Evolutionary conservation across 1,140 invertebrate species (phyloP), one percentile per base, ranked within the genome.

Genomic region (Pinna nobilis): DNA sequence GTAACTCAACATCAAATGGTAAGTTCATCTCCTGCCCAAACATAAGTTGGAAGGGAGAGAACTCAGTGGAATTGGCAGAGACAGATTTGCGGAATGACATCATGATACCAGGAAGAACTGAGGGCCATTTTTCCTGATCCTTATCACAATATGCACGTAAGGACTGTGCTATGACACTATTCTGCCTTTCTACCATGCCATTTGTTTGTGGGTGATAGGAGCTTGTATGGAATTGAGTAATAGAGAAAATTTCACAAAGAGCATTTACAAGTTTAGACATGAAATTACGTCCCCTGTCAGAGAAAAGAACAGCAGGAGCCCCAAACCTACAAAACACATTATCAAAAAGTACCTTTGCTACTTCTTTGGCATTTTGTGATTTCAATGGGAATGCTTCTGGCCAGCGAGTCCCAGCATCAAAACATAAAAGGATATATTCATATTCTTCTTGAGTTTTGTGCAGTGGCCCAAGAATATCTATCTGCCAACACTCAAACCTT

Each of bases 391-490:
- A 50, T 1, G 76, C 76, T 66, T 80, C 78, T 35, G 69, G 30
- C 71, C 76, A 80, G 4, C 73, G 25, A 5, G 68, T 67, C 37
- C 61, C 75, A 9, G 59, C 35, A 49, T 80, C 79, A 30, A 78
- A 57, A 20, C 57, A 37, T 18, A 75, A 32, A 4, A 80, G 53
- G n/a, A 80, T 60, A 41, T 74, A 74, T 44, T 70, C 32, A 57
- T 71, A 74, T 44, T 65, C 75, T 37, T 72, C 69, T 28, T 37
- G 9, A 50, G 37, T 68, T 57, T 57, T 64, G 32, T 68, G 39
- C 11, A 80, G 32, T 18, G 76, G 78, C 30, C 78, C 78, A 20
- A 78, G 25, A 53, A 80, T 65, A 33, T 78, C 79, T n/a, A 81
- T 73, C 28, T 78, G 76, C 59, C 61, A 65, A 13, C 73, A 20